Evolutionary conservation across 2,888 invertebrate genomes (phyloP).

Genomic region (Melinaea marsaeus): DNA sequence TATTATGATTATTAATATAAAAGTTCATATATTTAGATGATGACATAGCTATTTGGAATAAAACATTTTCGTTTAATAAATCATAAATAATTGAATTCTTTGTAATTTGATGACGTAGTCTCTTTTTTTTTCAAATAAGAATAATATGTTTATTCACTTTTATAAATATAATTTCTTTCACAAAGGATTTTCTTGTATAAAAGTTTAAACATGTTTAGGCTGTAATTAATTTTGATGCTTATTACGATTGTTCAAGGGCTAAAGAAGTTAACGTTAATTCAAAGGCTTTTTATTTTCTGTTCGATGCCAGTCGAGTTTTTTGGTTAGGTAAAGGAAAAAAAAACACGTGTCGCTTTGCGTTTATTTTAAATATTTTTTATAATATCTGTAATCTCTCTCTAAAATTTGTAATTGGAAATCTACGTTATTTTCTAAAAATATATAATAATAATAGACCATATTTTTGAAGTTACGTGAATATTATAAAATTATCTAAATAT

Average conservation of each 20-base stretch:
- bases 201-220: constrained; percentile 77
- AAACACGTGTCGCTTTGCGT: too few relatives aligned
- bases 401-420: neutral
- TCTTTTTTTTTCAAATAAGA: constrained; percentile 16
- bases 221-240: constrained; percentile 63
- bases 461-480: constrained; percentile 8
- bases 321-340: constrained; percentile 4
- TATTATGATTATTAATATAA: too few relatives aligned
- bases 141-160: constrained; percentile 72
- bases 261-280: constrained; percentile 74
- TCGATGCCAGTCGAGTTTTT: constrained; percentile 1
- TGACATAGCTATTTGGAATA: too few relatives aligned
- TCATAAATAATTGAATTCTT: too few relatives aligned
- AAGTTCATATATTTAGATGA: too few relatives aligned
- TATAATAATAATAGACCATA: constrained; percentile 5
- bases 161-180: constrained; percentile 53
- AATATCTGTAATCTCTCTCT: too few relatives aligned
- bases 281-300: constrained; percentile 61
- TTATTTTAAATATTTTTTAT: too few relatives aligned
- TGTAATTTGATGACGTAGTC: too few relatives aligned
- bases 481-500: constrained; percentile 8
- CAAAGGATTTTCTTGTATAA: constrained; percentile 73
- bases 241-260: constrained; percentile 74
- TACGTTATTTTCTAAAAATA: constrained; percentile 6
- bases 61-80: too few relatives aligned